Evolutionary conservation across 2,797 vertebrate genomes (phyloP).

Genomic region (Cuniculus paca): DNA sequence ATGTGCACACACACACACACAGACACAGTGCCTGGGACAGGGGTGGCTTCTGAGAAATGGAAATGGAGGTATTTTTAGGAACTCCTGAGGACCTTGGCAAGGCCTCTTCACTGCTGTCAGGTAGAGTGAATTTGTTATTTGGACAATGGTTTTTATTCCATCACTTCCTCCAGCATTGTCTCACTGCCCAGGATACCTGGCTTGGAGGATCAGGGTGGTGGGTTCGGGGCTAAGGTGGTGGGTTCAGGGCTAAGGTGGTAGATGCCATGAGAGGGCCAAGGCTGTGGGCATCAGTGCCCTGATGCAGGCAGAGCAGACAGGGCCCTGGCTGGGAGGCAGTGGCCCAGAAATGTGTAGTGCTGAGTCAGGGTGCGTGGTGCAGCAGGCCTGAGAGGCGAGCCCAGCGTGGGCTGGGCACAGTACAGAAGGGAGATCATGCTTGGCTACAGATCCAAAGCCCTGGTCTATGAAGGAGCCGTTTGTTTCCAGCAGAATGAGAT

Average conservation of each 20-base stretch:
- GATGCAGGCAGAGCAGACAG: rapidly evolving
- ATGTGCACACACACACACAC: background rate
- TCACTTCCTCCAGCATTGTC: too few relatives aligned
- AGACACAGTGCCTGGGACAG: too few relatives aligned
- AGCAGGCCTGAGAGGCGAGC: background rate
- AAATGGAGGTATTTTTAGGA: rapidly evolving
- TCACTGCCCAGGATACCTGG: background rate
- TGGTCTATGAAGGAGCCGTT: background rate
- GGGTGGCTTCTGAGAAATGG: background rate
- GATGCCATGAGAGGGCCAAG: background rate
- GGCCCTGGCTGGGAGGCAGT: background rate
- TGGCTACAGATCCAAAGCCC: rapidly evolving
- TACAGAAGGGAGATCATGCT: rapidly evolving
- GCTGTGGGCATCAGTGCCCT: rapidly evolving
- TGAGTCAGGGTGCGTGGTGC: rapidly evolving
- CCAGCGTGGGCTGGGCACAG: rapidly evolving
- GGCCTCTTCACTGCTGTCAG: too few relatives aligned
- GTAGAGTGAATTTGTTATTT: rapidly evolving
- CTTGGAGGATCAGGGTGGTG: rapidly evolving
- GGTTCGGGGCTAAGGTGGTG: background rate
- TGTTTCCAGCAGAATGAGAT: rapidly evolving
- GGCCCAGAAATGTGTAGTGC: rapidly evolving
- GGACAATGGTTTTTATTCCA: rapidly evolving
- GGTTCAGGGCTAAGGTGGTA: background rate
- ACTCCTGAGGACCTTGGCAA: rapidly evolving